Evolutionary conservation across 2,797 vertebrate genomes (phyloP).

Genomic region (Phoeniculus purpureus): DNA sequence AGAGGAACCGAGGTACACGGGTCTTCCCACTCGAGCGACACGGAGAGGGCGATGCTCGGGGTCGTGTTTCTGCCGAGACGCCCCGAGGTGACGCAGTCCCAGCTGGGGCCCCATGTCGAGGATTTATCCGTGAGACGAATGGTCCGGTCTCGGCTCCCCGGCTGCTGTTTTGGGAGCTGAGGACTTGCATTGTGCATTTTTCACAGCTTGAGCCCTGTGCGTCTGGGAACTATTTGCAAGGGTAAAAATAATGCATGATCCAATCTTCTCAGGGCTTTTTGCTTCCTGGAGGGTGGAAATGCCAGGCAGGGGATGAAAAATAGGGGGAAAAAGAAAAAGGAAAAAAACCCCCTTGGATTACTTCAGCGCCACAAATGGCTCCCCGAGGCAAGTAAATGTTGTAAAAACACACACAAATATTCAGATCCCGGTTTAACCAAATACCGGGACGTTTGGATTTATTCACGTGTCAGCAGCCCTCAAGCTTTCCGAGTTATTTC

Average conservation of each 20-base stretch:
- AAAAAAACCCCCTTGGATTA: neutral
- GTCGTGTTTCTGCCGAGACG: neutral
- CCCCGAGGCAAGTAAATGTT: slow-evolving; percentile 34
- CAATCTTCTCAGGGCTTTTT: slow-evolving; percentile 25
- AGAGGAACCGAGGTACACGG: neutral
- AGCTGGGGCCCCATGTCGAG: neutral
- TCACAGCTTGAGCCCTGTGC: neutral
- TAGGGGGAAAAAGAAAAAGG: neutral
- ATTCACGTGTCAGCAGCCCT: slow-evolving; percentile 43
- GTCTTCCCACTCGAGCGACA: neutral
- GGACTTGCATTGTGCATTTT: neutral
- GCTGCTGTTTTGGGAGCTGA: neutral
- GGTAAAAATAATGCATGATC: slow-evolving; percentile 32
- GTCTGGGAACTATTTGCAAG: slow-evolving; percentile 15
- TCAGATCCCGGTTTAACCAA: slow-evolving; percentile 53
- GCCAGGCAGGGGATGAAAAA: neutral
- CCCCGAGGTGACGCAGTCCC: accelerated
- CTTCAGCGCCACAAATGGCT: slow-evolving; percentile 60
- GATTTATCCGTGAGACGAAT: neutral
- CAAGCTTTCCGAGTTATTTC: slow-evolving; percentile 24
- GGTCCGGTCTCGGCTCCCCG: neutral
- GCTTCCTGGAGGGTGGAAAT: slow-evolving; percentile 30
- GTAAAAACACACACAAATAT: slow-evolving; percentile 48
- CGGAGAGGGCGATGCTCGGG: accelerated
- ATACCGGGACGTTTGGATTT: slow-evolving; percentile 53